Evolutionary conservation across 1,140 invertebrate species (phyloP).

Genomic region (Ips nitidus): DNA sequence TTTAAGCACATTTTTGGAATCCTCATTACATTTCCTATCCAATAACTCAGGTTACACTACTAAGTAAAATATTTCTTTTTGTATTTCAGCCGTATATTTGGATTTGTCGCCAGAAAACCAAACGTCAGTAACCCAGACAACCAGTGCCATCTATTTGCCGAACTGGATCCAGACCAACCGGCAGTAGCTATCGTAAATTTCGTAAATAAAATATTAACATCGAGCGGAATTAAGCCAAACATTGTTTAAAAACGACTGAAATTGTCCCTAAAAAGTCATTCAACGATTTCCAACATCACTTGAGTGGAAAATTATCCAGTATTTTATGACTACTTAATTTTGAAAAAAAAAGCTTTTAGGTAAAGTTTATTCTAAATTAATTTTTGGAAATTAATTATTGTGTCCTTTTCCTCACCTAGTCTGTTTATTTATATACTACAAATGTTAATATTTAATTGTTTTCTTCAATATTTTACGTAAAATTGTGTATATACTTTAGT

Average conservation of each 20-base stretch:
- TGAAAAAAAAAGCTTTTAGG: background rate
- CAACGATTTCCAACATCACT: constrained; percentile 15
- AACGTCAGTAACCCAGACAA: constrained; percentile 81
- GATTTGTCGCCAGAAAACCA: constrained; percentile 88
- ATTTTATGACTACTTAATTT: constrained; percentile 18
- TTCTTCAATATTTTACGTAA: constrained; percentile 9
- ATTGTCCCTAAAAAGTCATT: background rate
- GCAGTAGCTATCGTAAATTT: constrained; percentile 95
- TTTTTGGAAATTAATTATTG: constrained; percentile 12
- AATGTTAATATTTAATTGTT: constrained; percentile 23
- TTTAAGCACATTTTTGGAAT: too few species aligned
- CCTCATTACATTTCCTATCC: too few species aligned
- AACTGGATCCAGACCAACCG: constrained; percentile 92
- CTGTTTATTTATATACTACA: constrained; percentile 25
- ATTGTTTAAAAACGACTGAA: constrained; percentile 53
- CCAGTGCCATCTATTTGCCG: constrained; percentile 95
- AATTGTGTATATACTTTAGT: background rate
- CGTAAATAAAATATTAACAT: constrained; percentile 86
- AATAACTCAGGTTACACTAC: too few species aligned
- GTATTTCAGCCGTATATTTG: constrained; percentile 78
- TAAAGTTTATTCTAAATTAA: constrained; percentile 9
- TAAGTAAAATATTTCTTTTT: background rate
- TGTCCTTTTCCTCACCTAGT: constrained; percentile 15
- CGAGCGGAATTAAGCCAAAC: constrained; percentile 58
- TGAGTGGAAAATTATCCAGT: constrained; percentile 5